A percentile compares a stretch with the other conserved stretches of the same genome.
Conservation (phyloP, 2,888 invertebrate genomes). For the Trachelus tabidus region DNA sequence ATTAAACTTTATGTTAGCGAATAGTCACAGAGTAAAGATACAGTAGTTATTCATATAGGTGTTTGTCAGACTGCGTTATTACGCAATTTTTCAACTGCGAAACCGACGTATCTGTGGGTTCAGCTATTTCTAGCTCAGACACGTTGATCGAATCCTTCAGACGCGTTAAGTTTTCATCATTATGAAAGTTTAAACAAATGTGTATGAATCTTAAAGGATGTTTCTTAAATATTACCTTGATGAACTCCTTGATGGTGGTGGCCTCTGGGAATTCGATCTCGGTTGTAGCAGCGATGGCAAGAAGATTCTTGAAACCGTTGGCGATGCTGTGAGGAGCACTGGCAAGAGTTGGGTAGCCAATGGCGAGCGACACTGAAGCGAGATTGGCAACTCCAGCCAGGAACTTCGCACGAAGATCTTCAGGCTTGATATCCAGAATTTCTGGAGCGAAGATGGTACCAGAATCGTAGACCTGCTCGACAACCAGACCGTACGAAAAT, state of each 20-base stretch:
- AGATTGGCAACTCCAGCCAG: conserved; percentile 94
- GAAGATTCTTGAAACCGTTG: conserved; percentile 97
- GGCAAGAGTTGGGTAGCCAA: conserved; percentile 96
- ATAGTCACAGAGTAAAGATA: conserved; percentile 11
- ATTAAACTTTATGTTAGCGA: conserved; percentile 19
- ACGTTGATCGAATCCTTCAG: conserved; percentile 50
- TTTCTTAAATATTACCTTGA: conserved; percentile 72
- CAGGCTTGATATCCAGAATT: conserved; percentile 97
- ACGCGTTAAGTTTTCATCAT: conserved; percentile 54
- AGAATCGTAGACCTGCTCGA: conserved; percentile 97
- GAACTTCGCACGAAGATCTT: conserved; percentile 92
- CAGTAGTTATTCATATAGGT: conserved; percentile 9
- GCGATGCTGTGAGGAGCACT: conserved; percentile 97
- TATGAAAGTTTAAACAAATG: conserved; percentile 13
- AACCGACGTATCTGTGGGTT: conserved; percentile 64
- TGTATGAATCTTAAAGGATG: neutral
- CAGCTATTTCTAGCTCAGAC: conserved; percentile 67
- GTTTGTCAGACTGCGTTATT: conserved; percentile 49
- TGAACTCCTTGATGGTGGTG: conserved; percentile 88
- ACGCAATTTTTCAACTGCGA: conserved; percentile 44
- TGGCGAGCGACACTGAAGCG: conserved; percentile 91
- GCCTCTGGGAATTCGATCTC: conserved; percentile 97
- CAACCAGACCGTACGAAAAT: conserved; percentile 97
- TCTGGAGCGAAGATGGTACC: conserved; percentile 97
- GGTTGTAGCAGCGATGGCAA: conserved; percentile 96